Percentiles rank a stretch among this genome's conserved stretches.
Evolutionary conservation across 2,797 vertebrate species (phyloP).

Genomic region (Toxotes lorentzi): DNA sequence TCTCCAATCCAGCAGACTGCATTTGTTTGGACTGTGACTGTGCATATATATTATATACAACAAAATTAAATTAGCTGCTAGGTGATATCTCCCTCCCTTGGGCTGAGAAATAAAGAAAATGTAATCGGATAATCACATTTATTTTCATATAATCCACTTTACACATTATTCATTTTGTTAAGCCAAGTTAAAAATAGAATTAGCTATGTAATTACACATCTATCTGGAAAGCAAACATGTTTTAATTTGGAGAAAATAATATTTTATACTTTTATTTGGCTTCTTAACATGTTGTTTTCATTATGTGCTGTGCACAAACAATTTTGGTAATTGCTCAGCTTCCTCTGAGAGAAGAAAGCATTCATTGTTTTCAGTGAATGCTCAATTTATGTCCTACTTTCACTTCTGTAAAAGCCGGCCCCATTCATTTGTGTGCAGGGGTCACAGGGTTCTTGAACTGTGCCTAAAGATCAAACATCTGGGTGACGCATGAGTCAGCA

Average conservation of each 20-base stretch:
- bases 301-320: neutral
- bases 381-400: slow-evolving; percentile 33
- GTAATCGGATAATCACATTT: neutral
- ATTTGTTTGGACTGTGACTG: neutral
- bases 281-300: neutral
- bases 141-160: neutral
- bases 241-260: neutral
- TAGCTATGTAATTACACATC: neutral
- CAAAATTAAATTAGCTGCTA: neutral
- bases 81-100: neutral
- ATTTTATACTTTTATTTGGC: fast-evolving
- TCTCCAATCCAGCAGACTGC: slow-evolving; percentile 4
- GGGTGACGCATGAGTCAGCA: neutral
- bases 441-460: slow-evolving; percentile 10
- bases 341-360: slow-evolving; percentile 30
- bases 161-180: neutral
- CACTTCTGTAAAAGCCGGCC: slow-evolving; percentile 20
- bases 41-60: neutral
- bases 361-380: slow-evolving; percentile 37
- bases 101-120: neutral
- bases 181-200: neutral
- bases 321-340: slow-evolving; percentile 20
- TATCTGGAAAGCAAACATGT: neutral
- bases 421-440: slow-evolving; percentile 7
- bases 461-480: slow-evolving; percentile 17